Evolutionary conservation across 1,140 invertebrate genomes (phyloP), one percentile per base, ranked within the genome.

Genomic region (Drosophila tani): DNA sequence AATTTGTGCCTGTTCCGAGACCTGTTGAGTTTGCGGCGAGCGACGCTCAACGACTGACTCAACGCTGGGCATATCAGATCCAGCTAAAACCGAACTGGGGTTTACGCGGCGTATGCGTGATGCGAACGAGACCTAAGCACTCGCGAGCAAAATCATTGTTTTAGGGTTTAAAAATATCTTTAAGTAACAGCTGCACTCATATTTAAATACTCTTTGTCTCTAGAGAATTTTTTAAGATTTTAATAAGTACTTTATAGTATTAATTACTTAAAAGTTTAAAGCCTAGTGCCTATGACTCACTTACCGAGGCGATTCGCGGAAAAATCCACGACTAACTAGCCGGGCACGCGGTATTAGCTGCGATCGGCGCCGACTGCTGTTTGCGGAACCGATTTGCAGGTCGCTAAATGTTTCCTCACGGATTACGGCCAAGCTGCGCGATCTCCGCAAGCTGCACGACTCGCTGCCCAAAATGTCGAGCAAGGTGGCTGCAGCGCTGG

Each of bases 341-440:
- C 96, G 96, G 21, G 96, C 96, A 76, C 96, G 94, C 29, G 96
- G 96, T 92, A 97, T 97, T 57, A 96, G 93, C 91, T 96, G 96
- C 27, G 95, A 95, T 76, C 95, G 94, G 66, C 95, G 95, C 63
- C 94, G 94, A 78, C 94, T 94, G 57, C 94, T 94, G 81, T 94
- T 94, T 78, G 94, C 95, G 35, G 91, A 88, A 75, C 93, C 93
- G 75, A 95, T 94, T 91, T 95, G 94, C 78, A 95, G 93, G 81
- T 94, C 95, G 66, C 94, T 95, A 91, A 95, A 96, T 55, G 95
- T 95, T 92, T 96, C 95, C 91, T 96, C 96, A 85, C 96, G 94
- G 88, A 96, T 96, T 46, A 96, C 95, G 47, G 96, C 96, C 79
- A 96, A 95, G 85, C 96, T 96, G 77, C 95, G 93, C 73, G 96